Evolutionary conservation across 2,797 vertebrate species (phyloP).

Genomic region (Dicrostonyx torquatus): DNA sequence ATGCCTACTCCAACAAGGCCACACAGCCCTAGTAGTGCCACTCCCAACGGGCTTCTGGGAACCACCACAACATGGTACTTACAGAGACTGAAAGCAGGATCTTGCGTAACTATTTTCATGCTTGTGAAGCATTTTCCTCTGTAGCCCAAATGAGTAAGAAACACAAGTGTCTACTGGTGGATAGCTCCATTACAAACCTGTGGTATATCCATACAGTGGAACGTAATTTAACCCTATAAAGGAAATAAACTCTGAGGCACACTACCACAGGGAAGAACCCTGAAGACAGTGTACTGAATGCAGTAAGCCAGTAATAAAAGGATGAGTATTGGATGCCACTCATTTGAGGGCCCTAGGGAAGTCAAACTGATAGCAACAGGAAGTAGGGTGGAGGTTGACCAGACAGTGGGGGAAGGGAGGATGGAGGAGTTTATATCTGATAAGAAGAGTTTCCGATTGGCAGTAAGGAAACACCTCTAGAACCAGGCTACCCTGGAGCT

Average conservation of each 20-base stretch:
- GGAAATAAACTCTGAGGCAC: neutral
- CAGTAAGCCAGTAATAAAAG: neutral
- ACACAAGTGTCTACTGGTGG: too few relatives aligned
- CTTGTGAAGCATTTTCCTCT: neutral
- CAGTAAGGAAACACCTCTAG: neutral
- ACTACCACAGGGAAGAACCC: neutral
- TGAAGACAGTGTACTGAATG: neutral
- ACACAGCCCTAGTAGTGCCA: neutral
- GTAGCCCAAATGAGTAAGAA: neutral
- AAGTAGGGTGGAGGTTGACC: neutral
- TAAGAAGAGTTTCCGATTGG: neutral
- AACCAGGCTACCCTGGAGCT: neutral
- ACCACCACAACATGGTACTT: neutral
- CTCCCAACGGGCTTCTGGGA: neutral
- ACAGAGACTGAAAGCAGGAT: neutral
- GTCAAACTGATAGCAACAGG: neutral
- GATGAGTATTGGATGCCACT: neutral
- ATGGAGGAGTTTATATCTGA: too few relatives aligned
- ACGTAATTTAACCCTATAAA: neutral
- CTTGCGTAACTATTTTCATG: neutral
- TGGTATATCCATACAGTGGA: neutral
- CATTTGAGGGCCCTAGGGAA: neutral
- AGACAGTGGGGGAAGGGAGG: neutral
- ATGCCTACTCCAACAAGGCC: neutral
- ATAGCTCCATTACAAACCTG: neutral